Conservation (phyloP, 2,888 invertebrate species). For the Brenthis hecate region DNA sequence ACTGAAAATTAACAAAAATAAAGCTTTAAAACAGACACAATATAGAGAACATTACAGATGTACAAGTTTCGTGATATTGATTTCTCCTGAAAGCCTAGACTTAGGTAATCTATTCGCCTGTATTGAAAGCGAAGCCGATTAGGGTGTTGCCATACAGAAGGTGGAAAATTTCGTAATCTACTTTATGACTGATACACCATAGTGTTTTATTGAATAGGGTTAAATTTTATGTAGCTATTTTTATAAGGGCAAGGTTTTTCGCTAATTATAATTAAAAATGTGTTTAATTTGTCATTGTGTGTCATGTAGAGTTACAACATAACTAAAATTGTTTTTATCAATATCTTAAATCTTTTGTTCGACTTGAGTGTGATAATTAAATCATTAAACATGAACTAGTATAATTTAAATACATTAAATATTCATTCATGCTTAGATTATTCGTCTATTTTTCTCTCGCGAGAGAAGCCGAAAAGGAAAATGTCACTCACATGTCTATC, state of each 20-base stretch:
- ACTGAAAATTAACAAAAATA: too few species aligned
- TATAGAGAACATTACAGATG: not conserved
- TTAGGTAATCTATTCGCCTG: conserved; percentile 15
- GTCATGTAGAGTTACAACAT: not conserved
- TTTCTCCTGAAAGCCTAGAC: conserved; percentile 20
- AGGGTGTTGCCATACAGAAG: conserved; percentile 16
- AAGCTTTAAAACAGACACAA: not conserved
- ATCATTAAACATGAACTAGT: conserved; percentile 18
- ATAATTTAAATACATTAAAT: conserved; percentile 26
- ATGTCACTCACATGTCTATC: conserved; percentile 31
- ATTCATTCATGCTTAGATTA: conserved; percentile 19
- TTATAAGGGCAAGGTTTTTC: too few species aligned
- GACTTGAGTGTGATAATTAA: conserved; percentile 4
- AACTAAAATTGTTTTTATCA: not conserved
- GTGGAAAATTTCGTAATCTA: not conserved
- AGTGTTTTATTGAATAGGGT: not conserved
- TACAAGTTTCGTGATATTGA: conserved; percentile 18
- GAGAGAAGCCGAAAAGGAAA: conserved; percentile 13
- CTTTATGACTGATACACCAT: not conserved
- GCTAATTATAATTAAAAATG: too few species aligned
- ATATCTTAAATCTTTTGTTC: conserved; percentile 2
- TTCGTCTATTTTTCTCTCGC: conserved; percentile 18
- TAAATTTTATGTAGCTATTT: not conserved
- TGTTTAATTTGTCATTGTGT: not conserved
- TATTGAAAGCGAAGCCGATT: conserved; percentile 17